Evolutionary conservation across 1,140 invertebrate species (phyloP), one percentile per base, ranked within the genome.

Genomic region (Luehdorfia chinensis): DNA sequence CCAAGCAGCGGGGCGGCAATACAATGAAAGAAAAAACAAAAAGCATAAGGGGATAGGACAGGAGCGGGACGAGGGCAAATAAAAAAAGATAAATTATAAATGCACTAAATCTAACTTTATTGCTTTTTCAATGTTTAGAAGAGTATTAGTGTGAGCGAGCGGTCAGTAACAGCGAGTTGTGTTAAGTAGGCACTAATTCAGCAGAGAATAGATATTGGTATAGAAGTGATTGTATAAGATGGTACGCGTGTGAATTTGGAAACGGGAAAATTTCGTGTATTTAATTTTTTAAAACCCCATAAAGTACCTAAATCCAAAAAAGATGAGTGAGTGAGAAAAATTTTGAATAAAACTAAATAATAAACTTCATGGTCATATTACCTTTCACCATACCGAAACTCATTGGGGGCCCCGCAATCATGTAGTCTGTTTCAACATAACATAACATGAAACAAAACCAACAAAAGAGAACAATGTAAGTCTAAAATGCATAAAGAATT

Each of bases 311-410:
- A 27, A 64, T 68, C 66, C 71, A 54, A 71, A 66, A 67, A 55
- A 57, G 50, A 69, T 68, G 65, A 68, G 65, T 39, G 56, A 59
- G 64, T 67, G 63, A 75, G 61, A 73, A 41, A 6, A 66, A 72
- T 77, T 80, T 85, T 87, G 69, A 72, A 80, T 80, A 67, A 50
- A 60, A 56, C 47, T 55, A 54, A 67, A 61, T 55, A 66, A n/a
- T n/a, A n/a, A n/a, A 54, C 61, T 66, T 70, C 59, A 69, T 78
- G 65, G 66, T 69, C 59, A 58, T 58, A 71, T 91, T 92, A 93
- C 91, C 92, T 92, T 92, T 93, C 80, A 93, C 89, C 88, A 92
- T 92, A 90, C 92, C 92, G 90, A 91, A 92, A 88, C 91, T 90
- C 89, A 91, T 89, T 87, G 91, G 90, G 84, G 89, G 87, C 79